Evolutionary conservation across 2,113 vertebrate genomes (phyloP), one percentile per base, ranked within the genome.

Genomic region (Austrofundulus limnaeus): DNA sequence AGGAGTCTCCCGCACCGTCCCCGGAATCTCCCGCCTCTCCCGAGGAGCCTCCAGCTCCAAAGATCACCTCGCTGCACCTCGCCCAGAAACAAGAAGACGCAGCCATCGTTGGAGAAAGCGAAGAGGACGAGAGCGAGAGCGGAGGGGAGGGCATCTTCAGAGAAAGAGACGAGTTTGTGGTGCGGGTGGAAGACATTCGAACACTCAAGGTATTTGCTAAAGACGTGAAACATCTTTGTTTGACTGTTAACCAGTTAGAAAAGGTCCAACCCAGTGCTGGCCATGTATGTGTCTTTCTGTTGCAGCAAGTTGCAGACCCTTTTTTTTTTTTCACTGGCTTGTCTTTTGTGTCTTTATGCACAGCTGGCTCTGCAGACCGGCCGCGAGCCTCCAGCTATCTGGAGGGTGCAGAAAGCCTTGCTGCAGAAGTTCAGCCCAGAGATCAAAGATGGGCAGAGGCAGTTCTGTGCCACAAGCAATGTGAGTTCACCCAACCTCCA

Each of bases 371-470:
- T 97, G 81, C 94, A 96, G 87, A 96, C 93, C 0, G 95, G 95
- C 11, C 90, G 95, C 0, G 95, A 96, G 81, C 95, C 95, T 1
- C 95, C 95, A 2, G 94, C 95, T 41, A 96, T 96, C 65, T 96
- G 95, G 95, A 91, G 95, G 21, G 95, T 97, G 21, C 95, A 97
- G 89, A 97, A 97, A 85, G 95, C 95, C 1, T 85, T 97, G 60
- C 90, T 97, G 57, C 95, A 97, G 92, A 97, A 97, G 63, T 97
- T 97, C 90, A 94, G 94, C 48, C 95, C 95, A 0, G 95, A 96
- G 90, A 96, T 97, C 87, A 96, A 95, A 88, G 95, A 96, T 0
- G 95, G 95, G 21, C 95, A 97, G 78, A 92, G 95, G 24, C 95
- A 96, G 87, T 97, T 97, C 81, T 97, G 95, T 48, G 95, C 95